Base-by-base conservation (phyloP, 2,888 invertebrate genomes). In the Pomacea canaliculata region DNA sequence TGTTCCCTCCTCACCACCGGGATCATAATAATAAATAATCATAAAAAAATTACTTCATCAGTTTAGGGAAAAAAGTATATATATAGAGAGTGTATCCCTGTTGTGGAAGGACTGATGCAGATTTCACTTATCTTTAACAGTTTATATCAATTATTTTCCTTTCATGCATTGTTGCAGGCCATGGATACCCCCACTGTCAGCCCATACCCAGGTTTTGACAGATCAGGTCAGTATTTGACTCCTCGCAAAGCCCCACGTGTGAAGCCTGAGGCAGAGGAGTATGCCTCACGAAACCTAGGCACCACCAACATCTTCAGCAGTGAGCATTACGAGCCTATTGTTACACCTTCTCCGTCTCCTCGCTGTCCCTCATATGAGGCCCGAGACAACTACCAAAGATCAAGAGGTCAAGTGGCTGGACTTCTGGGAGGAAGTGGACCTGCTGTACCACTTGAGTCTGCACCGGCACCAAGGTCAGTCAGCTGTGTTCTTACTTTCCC, bases 211-310 rank as follows among this genome's bases (percentile, higher is more conserved):
- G 87, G 87, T 0, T 86, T 82, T 80, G 85, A 86, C 70, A 74
- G 78, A 4, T 75, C 80, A 16, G 84, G 82, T 16, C 72, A 73
- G 27, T 83, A 83, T 68, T 77, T 68, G 23, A 83, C 84, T 12
- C 86, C 85, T 4, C 75, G 84, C 19, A 81, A 82, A 27, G 83
- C 79, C 12, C 82, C 86, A 1, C 80, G 87, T 46, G 85, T 88
- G 0, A 82, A 82, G 76, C 88, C 88, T 56, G 88, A 88, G 75
- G 88, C 86, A n/a, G 85, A 85, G 63, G 85, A 86, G 71, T 83
- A 79, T 82, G 87, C 87, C 9, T 79, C 78, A 19, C 84, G 81
- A 79, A 83, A 83, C 48, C 81, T 81, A 71, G 88, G 88, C 27
- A 82, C 84, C 27, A 78, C 87, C 16, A 80, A 86, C 46, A 71